Conservation (phyloP, 2,888 invertebrate genomes). For the Drosophila suboccidentalis region DNA sequence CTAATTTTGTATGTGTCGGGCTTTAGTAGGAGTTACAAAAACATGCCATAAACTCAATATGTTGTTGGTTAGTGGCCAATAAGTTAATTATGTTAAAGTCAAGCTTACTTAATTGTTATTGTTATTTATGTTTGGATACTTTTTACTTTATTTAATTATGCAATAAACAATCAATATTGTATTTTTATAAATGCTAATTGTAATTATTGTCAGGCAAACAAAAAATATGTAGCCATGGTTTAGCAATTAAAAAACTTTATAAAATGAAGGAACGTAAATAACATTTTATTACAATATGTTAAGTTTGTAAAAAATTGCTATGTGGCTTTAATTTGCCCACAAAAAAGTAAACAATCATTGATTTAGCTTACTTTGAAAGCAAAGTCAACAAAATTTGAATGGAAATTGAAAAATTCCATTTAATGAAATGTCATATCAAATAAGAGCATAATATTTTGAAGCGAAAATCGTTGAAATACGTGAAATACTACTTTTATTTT, state of each 20-base stretch:
- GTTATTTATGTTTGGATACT: background rate
- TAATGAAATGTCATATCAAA: too few relatives aligned
- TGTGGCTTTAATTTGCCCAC: too few relatives aligned
- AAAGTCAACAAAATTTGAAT: too few relatives aligned
- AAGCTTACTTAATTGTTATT: background rate
- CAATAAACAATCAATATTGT: slow-evolving; percentile 2
- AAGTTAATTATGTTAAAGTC: slow-evolving; percentile 18
- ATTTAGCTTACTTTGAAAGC: too few relatives aligned
- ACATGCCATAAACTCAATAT: slow-evolving; percentile 11
- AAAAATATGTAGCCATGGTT: background rate
- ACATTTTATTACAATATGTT: too few relatives aligned
- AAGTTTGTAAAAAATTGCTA: too few relatives aligned
- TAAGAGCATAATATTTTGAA: too few relatives aligned
- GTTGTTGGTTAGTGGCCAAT: slow-evolving; percentile 2
- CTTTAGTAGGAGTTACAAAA: background rate
- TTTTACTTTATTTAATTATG: background rate
- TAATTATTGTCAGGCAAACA: slow-evolving; percentile 1
- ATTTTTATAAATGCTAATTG: background rate
- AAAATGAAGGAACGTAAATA: too few relatives aligned
- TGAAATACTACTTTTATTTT: too few relatives aligned
- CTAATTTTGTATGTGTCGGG: slow-evolving; percentile 1
- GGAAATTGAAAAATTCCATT: too few relatives aligned
- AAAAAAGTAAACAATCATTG: too few relatives aligned
- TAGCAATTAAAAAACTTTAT: background rate
- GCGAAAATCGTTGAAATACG: too few relatives aligned